These are phyloP conservation scores for Hippolais icterina DNA, from an alignment of 2,113 vertebrate species.

Conservation along the genomic window DNA sequence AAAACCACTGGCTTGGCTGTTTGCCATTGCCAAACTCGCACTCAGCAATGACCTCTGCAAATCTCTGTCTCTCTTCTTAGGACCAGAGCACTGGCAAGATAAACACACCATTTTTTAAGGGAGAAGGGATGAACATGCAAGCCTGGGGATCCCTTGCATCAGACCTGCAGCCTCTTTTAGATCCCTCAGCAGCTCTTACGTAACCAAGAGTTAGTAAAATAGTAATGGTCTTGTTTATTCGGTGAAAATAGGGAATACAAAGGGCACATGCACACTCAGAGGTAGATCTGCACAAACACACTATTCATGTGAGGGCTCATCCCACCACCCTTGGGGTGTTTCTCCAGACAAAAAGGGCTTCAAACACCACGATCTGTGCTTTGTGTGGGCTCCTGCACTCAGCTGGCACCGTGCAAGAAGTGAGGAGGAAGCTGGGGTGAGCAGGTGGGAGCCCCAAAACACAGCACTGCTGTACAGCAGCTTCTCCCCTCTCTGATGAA, in stretches of 20 bases:
- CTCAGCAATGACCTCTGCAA: background rate
- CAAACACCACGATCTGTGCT: fast-evolving
- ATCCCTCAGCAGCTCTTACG: background rate
- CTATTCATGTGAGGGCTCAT: background rate
- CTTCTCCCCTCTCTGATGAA: background rate
- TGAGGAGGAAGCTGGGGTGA: fast-evolving
- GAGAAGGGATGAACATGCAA: background rate
- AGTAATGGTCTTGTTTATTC: background rate
- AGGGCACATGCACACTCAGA: background rate
- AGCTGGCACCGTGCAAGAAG: fast-evolving
- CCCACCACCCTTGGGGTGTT: background rate
- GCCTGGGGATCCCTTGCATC: background rate
- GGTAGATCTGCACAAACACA: too few species aligned
- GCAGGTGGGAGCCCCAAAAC: background rate
- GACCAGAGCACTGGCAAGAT: background rate
- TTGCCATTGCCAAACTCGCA: background rate
- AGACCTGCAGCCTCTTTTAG: background rate
- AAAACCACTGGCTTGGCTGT: background rate
- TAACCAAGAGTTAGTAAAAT: background rate
- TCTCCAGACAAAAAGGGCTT: background rate
- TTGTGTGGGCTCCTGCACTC: background rate
- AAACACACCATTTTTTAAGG: background rate
- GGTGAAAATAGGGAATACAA: background rate
- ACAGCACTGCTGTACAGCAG: fast-evolving
- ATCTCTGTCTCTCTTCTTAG: background rate